Conservation (phyloP, 2,797 vertebrate genomes). For the Liasis olivaceus region DNA sequence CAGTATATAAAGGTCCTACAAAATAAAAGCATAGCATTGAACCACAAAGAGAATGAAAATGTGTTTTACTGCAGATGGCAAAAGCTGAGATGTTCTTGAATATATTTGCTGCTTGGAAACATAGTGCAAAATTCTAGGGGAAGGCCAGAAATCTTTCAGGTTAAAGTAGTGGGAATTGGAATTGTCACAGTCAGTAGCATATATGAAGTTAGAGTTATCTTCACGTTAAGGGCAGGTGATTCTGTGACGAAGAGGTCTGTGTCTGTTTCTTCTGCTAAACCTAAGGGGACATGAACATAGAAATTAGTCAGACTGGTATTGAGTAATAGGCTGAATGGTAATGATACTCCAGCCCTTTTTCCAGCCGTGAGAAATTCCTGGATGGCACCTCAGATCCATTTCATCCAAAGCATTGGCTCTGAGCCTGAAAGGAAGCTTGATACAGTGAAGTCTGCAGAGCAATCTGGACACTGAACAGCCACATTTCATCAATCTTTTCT, state of each 20-base stretch:
- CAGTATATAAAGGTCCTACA: neutral
- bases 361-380: neutral
- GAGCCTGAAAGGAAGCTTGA: neutral
- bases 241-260: neutral
- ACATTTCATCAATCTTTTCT: neutral
- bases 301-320: neutral
- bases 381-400: neutral
- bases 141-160: neutral
- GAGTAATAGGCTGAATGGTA: neutral
- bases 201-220: neutral
- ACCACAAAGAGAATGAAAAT: constrained; percentile 40
- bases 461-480: neutral
- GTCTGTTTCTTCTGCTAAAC: neutral
- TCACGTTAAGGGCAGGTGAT: neutral
- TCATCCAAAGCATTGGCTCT: neutral
- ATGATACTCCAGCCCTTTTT: neutral
- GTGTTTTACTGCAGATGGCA: constrained; percentile 24
- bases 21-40: neutral
- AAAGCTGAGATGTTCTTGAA: neutral
- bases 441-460: neutral
- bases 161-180: neutral
- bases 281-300: neutral
- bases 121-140: neutral
- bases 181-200: neutral
- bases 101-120: neutral